phyloP scores from a whole-genome alignment of 1,140 invertebrate species.

The Macrotrachela quadricornifera region DNA sequence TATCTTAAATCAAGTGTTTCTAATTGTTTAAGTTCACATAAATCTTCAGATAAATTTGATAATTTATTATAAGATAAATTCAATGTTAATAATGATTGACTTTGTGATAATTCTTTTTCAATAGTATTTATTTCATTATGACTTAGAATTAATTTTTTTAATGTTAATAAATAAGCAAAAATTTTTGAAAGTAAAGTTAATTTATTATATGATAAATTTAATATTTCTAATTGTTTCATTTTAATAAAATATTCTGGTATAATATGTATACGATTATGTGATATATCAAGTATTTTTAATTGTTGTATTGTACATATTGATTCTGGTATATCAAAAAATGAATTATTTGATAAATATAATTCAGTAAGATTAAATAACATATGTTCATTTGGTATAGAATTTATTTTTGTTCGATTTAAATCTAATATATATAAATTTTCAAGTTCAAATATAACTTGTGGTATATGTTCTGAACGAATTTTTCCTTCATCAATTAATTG shows the following conservation, averaged over 20 bases:
- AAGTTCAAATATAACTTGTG: slow-evolving; percentile 26
- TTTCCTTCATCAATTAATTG: slow-evolving; percentile 22
- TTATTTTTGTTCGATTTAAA: slow-evolving; percentile 25
- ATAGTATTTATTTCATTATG: not conserved
- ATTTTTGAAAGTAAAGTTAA: slow-evolving; percentile 16
- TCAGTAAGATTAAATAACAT: slow-evolving; percentile 18
- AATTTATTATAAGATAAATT: slow-evolving; percentile 24
- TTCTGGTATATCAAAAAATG: slow-evolving; percentile 20
- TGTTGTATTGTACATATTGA: not conserved
- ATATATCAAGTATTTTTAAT: slow-evolving; percentile 21
- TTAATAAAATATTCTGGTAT: slow-evolving; percentile 19
- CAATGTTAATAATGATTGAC: slow-evolving; percentile 14
- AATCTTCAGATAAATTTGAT: slow-evolving; percentile 14
- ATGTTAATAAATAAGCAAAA: slow-evolving; percentile 12
- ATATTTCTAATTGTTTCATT: slow-evolving; percentile 15
- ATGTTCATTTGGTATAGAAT: slow-evolving; percentile 20
- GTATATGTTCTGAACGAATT: slow-evolving; percentile 29
- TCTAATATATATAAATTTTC: slow-evolving; percentile 21
- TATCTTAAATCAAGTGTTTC: slow-evolving; percentile 16
- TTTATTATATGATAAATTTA: slow-evolving; percentile 19
- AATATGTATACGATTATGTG: slow-evolving; percentile 17
- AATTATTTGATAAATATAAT: slow-evolving; percentile 23
- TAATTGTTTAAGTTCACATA: slow-evolving; percentile 17
- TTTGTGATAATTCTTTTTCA: not conserved
- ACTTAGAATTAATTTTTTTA: not conserved